phyloP scores from a whole-genome alignment of 64 coral and sea anemone genomes.

The Dendrophyllia cribrosa region DNA sequence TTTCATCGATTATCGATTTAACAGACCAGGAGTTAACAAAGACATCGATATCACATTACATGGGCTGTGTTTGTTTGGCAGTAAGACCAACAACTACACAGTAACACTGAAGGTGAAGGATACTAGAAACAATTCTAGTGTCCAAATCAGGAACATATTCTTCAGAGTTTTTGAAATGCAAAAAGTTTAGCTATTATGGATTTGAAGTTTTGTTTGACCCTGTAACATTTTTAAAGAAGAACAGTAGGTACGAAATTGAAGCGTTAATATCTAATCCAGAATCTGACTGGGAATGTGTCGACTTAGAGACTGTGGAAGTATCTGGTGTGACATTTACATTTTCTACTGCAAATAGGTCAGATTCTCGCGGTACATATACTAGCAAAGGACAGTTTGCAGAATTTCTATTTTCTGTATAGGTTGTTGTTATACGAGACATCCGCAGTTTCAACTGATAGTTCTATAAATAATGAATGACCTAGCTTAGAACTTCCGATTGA shows the following conservation, averaged over 20 bases:
- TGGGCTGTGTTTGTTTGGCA: slow-evolving; percentile 46
- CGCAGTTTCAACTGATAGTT: too few species aligned
- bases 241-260: background rate
- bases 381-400: background rate
- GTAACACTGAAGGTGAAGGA: too few species aligned
- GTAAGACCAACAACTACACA: background rate
- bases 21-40: too few species aligned
- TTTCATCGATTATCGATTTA: too few species aligned
- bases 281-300: background rate
- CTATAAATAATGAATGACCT: too few species aligned
- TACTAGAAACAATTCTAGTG: too few species aligned
- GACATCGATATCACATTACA: slow-evolving; percentile 37
- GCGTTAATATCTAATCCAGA: background rate
- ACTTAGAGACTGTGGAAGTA: background rate
- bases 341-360: background rate
- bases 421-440: too few species aligned
- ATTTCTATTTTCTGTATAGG: background rate
- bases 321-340: background rate
- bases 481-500: too few species aligned
- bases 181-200: background rate
- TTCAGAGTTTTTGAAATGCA: background rate
- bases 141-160: background rate
- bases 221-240: background rate
- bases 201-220: background rate
- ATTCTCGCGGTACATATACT: too few species aligned